Base-by-base conservation (phyloP, 2,797 vertebrate species). In the Peromyscus eremicus region DNA sequence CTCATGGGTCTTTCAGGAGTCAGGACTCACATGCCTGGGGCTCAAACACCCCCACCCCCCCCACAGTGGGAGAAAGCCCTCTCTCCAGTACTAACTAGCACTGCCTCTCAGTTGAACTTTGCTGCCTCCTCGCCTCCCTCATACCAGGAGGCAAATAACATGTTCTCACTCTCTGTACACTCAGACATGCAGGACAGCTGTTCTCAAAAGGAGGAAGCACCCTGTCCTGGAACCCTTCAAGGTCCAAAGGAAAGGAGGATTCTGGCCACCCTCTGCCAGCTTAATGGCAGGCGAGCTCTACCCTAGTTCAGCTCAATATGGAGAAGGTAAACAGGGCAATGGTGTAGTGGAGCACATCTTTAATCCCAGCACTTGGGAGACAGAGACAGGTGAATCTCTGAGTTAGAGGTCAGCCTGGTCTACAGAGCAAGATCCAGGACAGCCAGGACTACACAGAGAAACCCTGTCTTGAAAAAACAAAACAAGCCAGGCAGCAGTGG, bases 141-240 rank as follows among this genome's bases (percentile, higher is more conserved):
- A 60, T 34, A 0, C 25, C 19, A 9, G 34, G 4, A 23, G 14
- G 32, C 70, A 49, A n/a, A 92, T 80, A 34, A 4, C 21, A n/a
- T 2, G 60, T 8, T 14, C 60, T 25, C 10, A 13, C 0, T 34
- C 60, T 76, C 19, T 4, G 75, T 16, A 55, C 1, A 0, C 5
- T 29, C 19, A 43, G 2, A 40, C 3, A 32, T 5, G 3, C 6
- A 40, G 29, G 16, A 27, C 3, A 34, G 55, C 46, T 16, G 21
- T 81, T 46, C 64, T 37, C 0, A 16, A 70, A 12, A 68, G 75
- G 57, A 84, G 14, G 25, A 46, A 34, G 19, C 57, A 68, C 23
- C 32, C 25, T 62, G 2, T 19, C 23, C 49, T 21, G 23, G 21
- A n/a, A n/a, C n/a, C 43, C 52, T 37, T 62, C 5, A 7, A 46